Base-by-base conservation (phyloP, 2,797 vertebrate species). In the Girardinus metallicus region DNA sequence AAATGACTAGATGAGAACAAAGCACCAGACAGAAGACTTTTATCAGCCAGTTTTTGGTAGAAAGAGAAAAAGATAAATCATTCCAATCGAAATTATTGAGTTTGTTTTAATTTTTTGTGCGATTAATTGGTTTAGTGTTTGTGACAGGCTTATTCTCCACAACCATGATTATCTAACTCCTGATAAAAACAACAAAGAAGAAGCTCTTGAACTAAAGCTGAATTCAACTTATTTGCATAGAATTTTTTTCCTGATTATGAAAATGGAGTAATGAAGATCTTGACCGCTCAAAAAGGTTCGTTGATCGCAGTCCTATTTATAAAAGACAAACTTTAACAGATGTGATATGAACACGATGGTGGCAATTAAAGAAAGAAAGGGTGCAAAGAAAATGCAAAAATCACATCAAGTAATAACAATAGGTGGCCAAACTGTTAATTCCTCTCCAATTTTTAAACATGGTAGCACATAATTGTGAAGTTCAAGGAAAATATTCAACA, bases 231-330 rank as follows among this genome's bases (percentile, higher is more conserved):
- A 84, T 85, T 73, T 55, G 43, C 66, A 75, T 36, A 79, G 77
- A 76, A 60, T 74, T 85, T 83, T 83, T 85, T 44, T 51, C 49
- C 81, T 80, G 26, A 74, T 76, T 57, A 76, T 74, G 46, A 83
- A 76, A 36, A 34, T 21, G 11, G 18, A 57, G n/a, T 51, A 47
- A 68, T 75, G 21, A 34, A 31, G n/a, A 60, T 31, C 51, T n/a
- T 70, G 26, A 64, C 36, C 21, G 62, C 21, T 75, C 36, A 31
- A 80, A 76, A 60, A 84, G 74, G 41, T 64, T 62, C 76, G 73
- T 15, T 49, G 36, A 15, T 70, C 47, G 72, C 51, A 72, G 44
- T 80, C 78, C 76, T 78, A 36, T n/a, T 83, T 57, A 79, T 15
- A 75, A 36, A 21, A 36, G 23, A 55, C 64, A 60, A 55, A 77